Percentiles rank a stretch among this genome's conserved stretches.
phyloP scores from a whole-genome alignment of 2,113 vertebrate genomes.

The Apteryx owenii region DNA sequence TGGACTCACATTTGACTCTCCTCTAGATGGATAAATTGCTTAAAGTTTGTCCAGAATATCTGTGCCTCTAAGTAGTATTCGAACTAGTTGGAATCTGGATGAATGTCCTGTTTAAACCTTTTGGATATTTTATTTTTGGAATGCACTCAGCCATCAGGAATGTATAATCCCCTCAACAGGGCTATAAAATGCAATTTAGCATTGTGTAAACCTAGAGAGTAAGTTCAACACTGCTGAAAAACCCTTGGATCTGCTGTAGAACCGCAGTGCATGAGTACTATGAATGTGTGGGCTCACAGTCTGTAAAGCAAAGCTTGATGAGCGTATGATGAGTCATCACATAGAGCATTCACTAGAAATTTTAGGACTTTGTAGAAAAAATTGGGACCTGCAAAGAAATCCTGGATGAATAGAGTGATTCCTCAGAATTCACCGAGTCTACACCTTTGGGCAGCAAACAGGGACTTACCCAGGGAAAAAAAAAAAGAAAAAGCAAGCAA shows the following conservation, averaged over 20 bases:
- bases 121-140: accelerated
- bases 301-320: accelerated
- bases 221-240: not conserved
- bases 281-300: accelerated
- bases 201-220: not conserved
- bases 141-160: not conserved
- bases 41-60: not conserved
- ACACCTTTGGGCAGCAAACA: accelerated
- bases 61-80: not conserved
- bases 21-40: not conserved
- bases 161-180: not conserved
- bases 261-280: not conserved
- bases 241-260: not conserved
- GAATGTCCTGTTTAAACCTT: not conserved
- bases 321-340: accelerated
- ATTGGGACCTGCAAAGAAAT: not conserved
- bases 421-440: not conserved
- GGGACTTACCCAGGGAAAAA: not conserved
- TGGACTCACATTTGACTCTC: not conserved
- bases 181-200: not conserved
- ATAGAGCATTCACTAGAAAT: not conserved
- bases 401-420: not conserved
- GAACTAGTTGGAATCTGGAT: not conserved
- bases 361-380: not conserved
- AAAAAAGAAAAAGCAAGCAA: not conserved